Conservation (phyloP, 2,113 vertebrate species). For the Tylochromis polylepis region DNA sequence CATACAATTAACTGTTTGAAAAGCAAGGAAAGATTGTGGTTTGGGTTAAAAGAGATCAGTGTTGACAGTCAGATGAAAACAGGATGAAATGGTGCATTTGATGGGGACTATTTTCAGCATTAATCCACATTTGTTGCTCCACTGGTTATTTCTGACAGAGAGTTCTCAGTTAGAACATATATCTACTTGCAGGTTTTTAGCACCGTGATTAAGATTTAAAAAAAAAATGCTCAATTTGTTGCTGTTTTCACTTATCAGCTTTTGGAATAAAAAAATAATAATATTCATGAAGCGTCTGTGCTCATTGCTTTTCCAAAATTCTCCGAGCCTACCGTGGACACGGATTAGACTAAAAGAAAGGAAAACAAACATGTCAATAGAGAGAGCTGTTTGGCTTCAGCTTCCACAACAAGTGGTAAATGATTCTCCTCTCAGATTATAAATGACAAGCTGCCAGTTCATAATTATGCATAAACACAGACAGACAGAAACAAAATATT, state of each 20-base stretch:
- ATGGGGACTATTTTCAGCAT: not conserved
- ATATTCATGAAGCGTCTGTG: not conserved
- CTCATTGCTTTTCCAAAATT: not conserved
- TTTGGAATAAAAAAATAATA: not conserved
- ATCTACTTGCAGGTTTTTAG: not conserved
- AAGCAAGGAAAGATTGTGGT: not conserved
- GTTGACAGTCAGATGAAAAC: not conserved
- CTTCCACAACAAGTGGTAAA: constrained; percentile 10
- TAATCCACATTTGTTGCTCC: not conserved
- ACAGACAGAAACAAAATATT: not conserved
- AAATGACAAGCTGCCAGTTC: constrained; percentile 2
- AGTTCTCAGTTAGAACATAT: not conserved
- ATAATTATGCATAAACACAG: constrained; percentile 33
- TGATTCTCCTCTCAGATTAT: constrained; percentile 28
- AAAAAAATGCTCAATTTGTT: not conserved
- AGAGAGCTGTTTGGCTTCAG: not conserved
- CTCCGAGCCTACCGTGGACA: not conserved
- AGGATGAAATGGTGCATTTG: not conserved
- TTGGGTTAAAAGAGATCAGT: not conserved
- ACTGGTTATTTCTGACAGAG: not conserved
- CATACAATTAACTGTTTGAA: not conserved
- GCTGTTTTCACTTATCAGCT: not conserved
- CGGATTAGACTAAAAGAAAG: not conserved
- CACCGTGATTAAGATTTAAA: not conserved
- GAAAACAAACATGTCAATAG: not conserved